phyloP scores from a whole-genome alignment of 2,888 invertebrate genomes.

The Trimorus sp. region DNA sequence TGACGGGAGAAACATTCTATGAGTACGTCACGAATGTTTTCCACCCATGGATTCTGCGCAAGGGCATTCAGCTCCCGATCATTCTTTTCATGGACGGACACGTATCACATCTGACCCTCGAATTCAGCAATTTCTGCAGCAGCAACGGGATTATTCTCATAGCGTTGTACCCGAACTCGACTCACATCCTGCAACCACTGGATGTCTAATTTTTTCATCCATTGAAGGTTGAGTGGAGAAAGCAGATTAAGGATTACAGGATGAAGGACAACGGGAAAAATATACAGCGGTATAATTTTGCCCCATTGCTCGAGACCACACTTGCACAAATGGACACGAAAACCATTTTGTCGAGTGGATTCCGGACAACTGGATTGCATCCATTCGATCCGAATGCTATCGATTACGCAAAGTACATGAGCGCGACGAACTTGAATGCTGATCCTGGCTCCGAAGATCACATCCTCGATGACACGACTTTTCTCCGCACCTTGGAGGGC shows the following conservation, averaged over 20 bases:
- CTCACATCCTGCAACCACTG: constrained; percentile 78
- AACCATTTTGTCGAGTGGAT: constrained; percentile 47
- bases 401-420: constrained; percentile 32
- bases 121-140: constrained; percentile 77
- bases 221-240: constrained; percentile 74
- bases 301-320: constrained; percentile 25
- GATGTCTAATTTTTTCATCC: constrained; percentile 77
- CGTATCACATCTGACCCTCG: constrained; percentile 76
- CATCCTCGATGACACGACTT: background rate
- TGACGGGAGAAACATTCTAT: constrained; percentile 78
- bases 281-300: constrained; percentile 42
- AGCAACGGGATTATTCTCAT: constrained; percentile 76
- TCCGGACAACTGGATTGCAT: constrained; percentile 50
- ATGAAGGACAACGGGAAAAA: constrained; percentile 48
- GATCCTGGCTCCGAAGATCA: background rate
- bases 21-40: constrained; percentile 79
- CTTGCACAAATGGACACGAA: constrained; percentile 32
- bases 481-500: constrained; percentile 17
- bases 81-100: constrained; percentile 80
- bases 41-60: constrained; percentile 75
- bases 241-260: constrained; percentile 49
- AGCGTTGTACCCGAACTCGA: constrained; percentile 77
- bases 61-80: constrained; percentile 75
- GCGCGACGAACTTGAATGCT: background rate
- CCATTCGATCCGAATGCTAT: constrained; percentile 57